A percentile compares a stretch with the other conserved stretches of the same genome.
These are phyloP conservation scores for Caenorhabditis sinica DNA, from an alignment of 2,888 invertebrate species.

Conservation along the genomic window DNA sequence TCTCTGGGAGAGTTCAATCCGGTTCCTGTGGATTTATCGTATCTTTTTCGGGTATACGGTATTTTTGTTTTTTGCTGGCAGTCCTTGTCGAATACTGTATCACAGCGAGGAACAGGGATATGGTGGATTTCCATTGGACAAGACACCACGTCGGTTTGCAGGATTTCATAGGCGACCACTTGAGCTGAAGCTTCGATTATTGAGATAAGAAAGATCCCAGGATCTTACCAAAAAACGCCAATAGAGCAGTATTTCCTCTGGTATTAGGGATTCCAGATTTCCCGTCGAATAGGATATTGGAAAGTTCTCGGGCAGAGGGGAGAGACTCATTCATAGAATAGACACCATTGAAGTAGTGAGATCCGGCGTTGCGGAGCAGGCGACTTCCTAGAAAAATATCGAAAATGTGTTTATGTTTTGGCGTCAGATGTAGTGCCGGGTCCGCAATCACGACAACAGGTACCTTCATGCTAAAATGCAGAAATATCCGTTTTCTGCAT, in stretches of 20 bases:
- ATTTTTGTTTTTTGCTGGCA: slow-evolving; percentile 94
- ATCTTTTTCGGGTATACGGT: slow-evolving; percentile 90
- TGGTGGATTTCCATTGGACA: slow-evolving; percentile 98
- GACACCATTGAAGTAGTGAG: slow-evolving; percentile 95
- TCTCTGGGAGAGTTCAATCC: slow-evolving; percentile 97
- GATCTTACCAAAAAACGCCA: slow-evolving; percentile 97
- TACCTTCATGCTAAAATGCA: no score
- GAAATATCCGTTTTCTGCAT: no score
- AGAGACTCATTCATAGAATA: slow-evolving; percentile 93
- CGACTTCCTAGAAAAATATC: slow-evolving; percentile 89
- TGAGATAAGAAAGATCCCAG: no score
- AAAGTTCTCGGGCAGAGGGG: slow-evolving; percentile 92
- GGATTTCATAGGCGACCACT: slow-evolving; percentile 95
- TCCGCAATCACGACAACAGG: no score
- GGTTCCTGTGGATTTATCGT: slow-evolving; percentile 94
- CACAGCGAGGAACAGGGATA: slow-evolving; percentile 95
- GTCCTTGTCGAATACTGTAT: slow-evolving; percentile 92
- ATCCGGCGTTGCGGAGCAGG: slow-evolving; percentile 92
- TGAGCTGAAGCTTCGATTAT: slow-evolving; percentile 88
- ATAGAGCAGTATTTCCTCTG: slow-evolving; percentile 85
- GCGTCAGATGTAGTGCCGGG: not conserved
- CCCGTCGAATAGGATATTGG: slow-evolving; percentile 93
- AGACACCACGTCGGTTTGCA: slow-evolving; percentile 97
- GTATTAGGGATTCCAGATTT: slow-evolving; percentile 84
- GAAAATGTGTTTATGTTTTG: no score